These are phyloP conservation scores for Helostoma temminkii DNA, from an alignment of 2,797 vertebrate species.

Conservation along the genomic window DNA sequence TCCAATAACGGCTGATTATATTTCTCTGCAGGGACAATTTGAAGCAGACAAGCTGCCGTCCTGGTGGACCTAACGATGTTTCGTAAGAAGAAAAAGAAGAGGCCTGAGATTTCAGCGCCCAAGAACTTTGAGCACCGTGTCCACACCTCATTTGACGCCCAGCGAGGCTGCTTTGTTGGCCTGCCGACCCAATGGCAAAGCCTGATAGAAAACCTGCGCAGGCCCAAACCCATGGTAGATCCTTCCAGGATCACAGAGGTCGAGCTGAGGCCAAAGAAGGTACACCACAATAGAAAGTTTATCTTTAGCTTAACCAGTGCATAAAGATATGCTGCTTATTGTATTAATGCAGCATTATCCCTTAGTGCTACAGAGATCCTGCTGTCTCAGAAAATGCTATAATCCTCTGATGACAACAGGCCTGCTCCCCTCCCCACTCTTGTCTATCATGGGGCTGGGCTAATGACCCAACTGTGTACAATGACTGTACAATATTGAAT, in stretches of 20 bases:
- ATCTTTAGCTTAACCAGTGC: constrained; percentile 2
- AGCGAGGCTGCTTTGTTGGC: constrained; percentile 94
- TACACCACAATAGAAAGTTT: constrained; percentile 55
- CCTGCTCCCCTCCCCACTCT: constrained; percentile 56
- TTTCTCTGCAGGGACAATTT: constrained; percentile 60
- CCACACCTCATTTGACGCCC: constrained; percentile 96
- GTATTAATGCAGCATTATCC: constrained; percentile 28
- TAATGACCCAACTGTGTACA: constrained; percentile 81
- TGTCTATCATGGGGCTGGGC: constrained; percentile 73
- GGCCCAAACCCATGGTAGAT: constrained; percentile 97
- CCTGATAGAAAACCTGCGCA: constrained; percentile 93
- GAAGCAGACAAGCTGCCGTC: constrained; percentile 63
- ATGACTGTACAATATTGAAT: constrained; percentile 75
- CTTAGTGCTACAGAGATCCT: constrained; percentile 41
- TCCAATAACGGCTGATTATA: constrained; percentile 31
- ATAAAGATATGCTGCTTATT: constrained; percentile 20
- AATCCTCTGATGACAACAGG: constrained; percentile 59
- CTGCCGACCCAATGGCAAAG: constrained; percentile 98
- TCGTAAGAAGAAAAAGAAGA: constrained; percentile 99
- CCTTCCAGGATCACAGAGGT: constrained; percentile 95
- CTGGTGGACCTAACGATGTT: constrained; percentile 88
- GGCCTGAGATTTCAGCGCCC: constrained; percentile 95
- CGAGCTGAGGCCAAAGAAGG: constrained; percentile 98
- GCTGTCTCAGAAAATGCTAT: constrained; percentile 58
- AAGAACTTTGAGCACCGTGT: constrained; percentile 99